These are phyloP conservation scores for Andrena minutula DNA, from an alignment of 2,888 invertebrate genomes.

Conservation along the genomic window DNA sequence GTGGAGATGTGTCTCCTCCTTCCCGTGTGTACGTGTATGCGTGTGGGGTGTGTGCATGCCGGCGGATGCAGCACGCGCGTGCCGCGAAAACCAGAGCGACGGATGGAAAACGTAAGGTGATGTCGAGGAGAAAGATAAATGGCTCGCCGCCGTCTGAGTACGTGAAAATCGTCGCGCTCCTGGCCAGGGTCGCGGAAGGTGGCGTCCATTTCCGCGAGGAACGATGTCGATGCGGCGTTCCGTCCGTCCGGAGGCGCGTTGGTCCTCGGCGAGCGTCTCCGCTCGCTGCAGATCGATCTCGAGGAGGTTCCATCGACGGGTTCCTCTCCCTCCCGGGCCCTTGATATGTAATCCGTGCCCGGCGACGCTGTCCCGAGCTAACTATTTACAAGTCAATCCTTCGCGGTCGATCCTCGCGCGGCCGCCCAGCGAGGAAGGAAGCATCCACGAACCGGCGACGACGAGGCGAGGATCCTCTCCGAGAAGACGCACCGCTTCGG, in stretches of 20 bases:
- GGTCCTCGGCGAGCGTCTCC: neutral
- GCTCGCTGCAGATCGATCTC: neutral
- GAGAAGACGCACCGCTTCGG: slow-evolving; percentile 22
- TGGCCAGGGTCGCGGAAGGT: slow-evolving; percentile 49
- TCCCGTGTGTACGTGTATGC: slow-evolving; percentile 16
- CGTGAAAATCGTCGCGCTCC: slow-evolving; percentile 43
- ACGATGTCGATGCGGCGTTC: slow-evolving; percentile 23
- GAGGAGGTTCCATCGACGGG: slow-evolving; percentile 2
- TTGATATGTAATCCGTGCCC: slow-evolving; percentile 70
- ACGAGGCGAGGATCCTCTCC: slow-evolving; percentile 40
- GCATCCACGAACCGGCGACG: slow-evolving; percentile 35
- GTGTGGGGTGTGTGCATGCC: slow-evolving; percentile 18
- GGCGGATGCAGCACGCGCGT: slow-evolving; percentile 37
- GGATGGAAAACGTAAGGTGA: slow-evolving; percentile 2
- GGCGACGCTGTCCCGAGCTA: slow-evolving; percentile 41
- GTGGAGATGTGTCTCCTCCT: slow-evolving; percentile 21
- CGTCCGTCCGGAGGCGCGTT: neutral
- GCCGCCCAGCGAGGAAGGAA: slow-evolving; percentile 25
- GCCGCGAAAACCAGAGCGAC: slow-evolving; percentile 22
- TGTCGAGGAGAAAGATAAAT: slow-evolving; percentile 8
- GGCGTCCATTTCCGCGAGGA: slow-evolving; percentile 45
- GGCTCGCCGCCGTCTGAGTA: slow-evolving; percentile 44
- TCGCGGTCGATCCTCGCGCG: slow-evolving; percentile 46
- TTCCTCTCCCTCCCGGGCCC: slow-evolving; percentile 52
- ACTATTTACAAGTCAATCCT: slow-evolving; percentile 56